Percentiles rank a stretch among this genome's conserved stretches.
Conservation (phyloP, 2,797 vertebrate species). For the Crotalus adamanteus region DNA sequence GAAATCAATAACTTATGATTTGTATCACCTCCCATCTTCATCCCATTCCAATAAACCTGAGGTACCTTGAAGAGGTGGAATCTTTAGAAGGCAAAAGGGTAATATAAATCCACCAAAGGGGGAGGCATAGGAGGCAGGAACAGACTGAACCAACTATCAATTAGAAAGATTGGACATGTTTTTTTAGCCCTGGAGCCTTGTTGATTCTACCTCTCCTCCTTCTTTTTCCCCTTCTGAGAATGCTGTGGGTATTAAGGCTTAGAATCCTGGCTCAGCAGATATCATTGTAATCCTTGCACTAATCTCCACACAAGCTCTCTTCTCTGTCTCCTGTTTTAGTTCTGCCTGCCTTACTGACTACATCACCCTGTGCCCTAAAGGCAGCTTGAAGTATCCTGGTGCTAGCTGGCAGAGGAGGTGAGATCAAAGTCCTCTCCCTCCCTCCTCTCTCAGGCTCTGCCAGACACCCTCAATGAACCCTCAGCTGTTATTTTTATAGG, state of each 20-base stretch:
- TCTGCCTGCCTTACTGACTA: constrained; percentile 1
- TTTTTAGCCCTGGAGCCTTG: background rate
- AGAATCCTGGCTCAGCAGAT: background rate
- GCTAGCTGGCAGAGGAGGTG: background rate
- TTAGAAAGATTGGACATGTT: background rate
- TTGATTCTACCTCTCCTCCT: background rate
- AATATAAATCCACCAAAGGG: background rate
- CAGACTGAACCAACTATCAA: background rate
- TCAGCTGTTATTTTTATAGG: constrained; percentile 27
- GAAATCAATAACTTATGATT: constrained; percentile 14
- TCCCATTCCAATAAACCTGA: background rate
- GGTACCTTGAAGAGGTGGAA: background rate
- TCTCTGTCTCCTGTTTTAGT: background rate
- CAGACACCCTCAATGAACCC: constrained; percentile 17
- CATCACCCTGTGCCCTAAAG: background rate
- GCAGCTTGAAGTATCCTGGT: constrained; percentile 13
- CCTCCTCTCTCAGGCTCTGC: background rate
- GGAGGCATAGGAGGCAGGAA: background rate
- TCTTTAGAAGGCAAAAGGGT: background rate
- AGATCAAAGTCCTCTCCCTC: constrained; percentile 16
- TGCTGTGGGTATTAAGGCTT: background rate
- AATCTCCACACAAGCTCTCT: background rate
- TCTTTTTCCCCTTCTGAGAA: background rate
- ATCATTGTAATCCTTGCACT: background rate
- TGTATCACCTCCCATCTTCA: background rate